Conservation (phyloP, 2,113 vertebrate species). For the Bos taurus region DNA sequence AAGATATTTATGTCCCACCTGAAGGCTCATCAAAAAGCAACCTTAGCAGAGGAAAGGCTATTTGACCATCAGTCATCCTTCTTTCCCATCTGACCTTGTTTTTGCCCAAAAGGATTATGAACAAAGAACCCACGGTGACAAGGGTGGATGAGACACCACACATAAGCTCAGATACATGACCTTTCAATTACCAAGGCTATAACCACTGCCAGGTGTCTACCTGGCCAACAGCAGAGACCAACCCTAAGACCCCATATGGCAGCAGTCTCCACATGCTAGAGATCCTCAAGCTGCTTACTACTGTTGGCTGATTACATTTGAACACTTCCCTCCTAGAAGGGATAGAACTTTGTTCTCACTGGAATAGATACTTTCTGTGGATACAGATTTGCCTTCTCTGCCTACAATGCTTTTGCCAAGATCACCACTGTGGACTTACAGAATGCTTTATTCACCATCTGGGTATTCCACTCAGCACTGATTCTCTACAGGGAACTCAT, state of each 20-base stretch:
- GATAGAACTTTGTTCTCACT: not conserved
- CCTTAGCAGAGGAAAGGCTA: not conserved
- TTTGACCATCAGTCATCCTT: not conserved
- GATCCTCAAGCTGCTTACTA: not conserved
- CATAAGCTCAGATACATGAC: not conserved
- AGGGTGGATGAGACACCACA: not conserved
- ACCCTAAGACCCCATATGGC: not conserved
- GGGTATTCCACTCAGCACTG: slow-evolving; percentile 47
- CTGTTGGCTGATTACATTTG: not conserved
- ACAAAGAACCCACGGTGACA: not conserved
- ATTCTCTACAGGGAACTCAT: slow-evolving; percentile 54
- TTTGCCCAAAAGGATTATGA: not conserved
- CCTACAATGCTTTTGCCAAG: slow-evolving; percentile 11
- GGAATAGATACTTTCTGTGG: not conserved
- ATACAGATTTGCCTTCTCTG: not conserved
- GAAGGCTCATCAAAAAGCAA: not conserved
- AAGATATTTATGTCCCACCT: not conserved
- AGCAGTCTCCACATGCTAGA: not conserved
- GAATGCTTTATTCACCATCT: slow-evolving; percentile 43
- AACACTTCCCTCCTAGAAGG: not conserved
- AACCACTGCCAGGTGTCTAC: not conserved
- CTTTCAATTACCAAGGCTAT: not conserved
- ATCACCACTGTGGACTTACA: not conserved
- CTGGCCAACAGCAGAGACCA: not conserved
- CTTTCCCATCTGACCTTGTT: not conserved